A percentile compares a stretch with the other conserved stretches of the same genome.
phyloP scores from a whole-genome alignment of 2,797 vertebrate genomes.

The Pterois miles region DNA sequence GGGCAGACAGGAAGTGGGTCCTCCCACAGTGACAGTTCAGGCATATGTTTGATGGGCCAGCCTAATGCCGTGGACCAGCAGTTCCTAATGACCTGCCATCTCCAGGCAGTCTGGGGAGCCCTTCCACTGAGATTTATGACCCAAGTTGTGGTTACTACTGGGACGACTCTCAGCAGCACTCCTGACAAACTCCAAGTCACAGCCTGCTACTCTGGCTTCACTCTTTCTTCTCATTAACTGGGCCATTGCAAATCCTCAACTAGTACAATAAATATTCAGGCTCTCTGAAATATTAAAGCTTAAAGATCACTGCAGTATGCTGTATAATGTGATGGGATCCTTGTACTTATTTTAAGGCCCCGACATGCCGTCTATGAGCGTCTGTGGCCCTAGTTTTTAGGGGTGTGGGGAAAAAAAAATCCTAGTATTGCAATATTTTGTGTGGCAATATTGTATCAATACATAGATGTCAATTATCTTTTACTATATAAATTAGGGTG shows the following conservation, averaged over 20 bases:
- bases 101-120: constrained; percentile 64
- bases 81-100: constrained; percentile 79
- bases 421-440: too few relatives aligned
- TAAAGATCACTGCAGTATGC: constrained; percentile 30
- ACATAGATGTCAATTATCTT: not conserved
- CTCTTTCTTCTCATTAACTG: constrained; percentile 56
- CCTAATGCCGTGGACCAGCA: constrained; percentile 64
- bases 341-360: constrained; percentile 15
- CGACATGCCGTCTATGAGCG: not conserved
- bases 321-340: constrained; percentile 23
- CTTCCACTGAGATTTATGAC: constrained; percentile 79
- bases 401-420: not conserved
- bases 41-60: constrained; percentile 67
- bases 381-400: not conserved
- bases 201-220: constrained; percentile 29
- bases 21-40: constrained; percentile 65
- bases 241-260: constrained; percentile 42
- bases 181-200: constrained; percentile 47
- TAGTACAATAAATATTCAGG: constrained; percentile 18
- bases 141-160: constrained; percentile 62
- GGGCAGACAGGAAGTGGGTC: constrained; percentile 75
- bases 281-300: constrained; percentile 23
- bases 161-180: constrained; percentile 42
- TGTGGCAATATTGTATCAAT: not conserved
- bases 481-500: not conserved